Evolutionary conservation across 2,888 invertebrate species (phyloP).

Genomic region (Melitaea athalia): DNA sequence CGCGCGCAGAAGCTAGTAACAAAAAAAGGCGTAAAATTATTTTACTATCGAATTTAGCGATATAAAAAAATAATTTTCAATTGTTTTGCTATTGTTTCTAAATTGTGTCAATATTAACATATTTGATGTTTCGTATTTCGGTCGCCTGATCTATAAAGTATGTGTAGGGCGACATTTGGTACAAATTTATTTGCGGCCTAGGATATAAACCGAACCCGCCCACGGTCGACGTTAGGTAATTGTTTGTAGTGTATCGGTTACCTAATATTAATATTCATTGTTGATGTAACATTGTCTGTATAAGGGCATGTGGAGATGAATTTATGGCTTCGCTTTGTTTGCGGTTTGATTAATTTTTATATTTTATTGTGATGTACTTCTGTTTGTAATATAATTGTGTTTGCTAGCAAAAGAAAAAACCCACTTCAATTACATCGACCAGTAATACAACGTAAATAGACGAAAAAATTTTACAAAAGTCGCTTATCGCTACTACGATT

Average conservation of each 20-base stretch:
- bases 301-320: slow-evolving; percentile 14
- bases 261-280: slow-evolving; percentile 30
- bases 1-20: no score
- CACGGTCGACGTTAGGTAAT: slow-evolving; percentile 33
- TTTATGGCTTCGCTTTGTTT: slow-evolving; percentile 22
- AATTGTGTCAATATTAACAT: slow-evolving; percentile 13
- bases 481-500: no score
- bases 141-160: slow-evolving; percentile 27
- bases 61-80: neutral
- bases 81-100: neutral
- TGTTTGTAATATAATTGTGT: neutral
- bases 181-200: slow-evolving; percentile 21
- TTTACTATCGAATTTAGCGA: no score
- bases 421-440: no score
- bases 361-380: neutral
- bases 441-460: no score
- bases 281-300: slow-evolving; percentile 28
- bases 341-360: neutral
- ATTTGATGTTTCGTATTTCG: slow-evolving; percentile 16
- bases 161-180: slow-evolving; percentile 11
- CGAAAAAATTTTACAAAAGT: no score
- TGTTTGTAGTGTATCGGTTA: slow-evolving; percentile 34
- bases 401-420: no score
- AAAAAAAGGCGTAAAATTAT: no score
- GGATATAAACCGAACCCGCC: slow-evolving; percentile 29